Evolutionary conservation across 1,140 invertebrate species (phyloP).

Genomic region (Calosoma granatense): DNA sequence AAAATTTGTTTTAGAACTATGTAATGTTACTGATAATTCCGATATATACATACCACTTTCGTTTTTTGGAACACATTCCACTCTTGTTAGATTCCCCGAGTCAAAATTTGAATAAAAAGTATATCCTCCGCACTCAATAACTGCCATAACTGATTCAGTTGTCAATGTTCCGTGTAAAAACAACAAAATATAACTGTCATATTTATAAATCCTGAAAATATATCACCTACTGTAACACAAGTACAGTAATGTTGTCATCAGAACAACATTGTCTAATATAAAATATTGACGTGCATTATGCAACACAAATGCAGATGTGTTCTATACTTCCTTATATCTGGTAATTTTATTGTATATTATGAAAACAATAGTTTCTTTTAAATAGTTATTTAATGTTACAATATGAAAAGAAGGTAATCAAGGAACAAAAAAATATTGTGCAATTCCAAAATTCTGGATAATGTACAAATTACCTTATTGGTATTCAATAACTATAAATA

Average conservation of each 20-base stretch:
- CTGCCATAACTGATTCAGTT: conserved; percentile 29
- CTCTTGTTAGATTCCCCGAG: conserved; percentile 73
- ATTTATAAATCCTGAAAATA: not conserved
- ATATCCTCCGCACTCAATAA: conserved; percentile 50
- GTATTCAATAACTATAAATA: too few species aligned
- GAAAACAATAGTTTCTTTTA: too few species aligned
- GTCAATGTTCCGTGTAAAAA: not conserved
- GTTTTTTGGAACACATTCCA: conserved; percentile 49
- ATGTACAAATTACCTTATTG: too few species aligned
- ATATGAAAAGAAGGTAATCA: too few species aligned
- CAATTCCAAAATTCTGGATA: too few species aligned
- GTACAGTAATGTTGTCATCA: not conserved
- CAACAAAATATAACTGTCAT: not conserved
- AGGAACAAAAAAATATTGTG: too few species aligned
- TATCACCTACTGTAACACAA: not conserved
- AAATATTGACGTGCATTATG: not conserved
- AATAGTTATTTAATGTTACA: too few species aligned
- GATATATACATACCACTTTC: conserved; percentile 27
- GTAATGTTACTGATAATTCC: not conserved
- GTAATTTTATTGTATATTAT: too few species aligned
- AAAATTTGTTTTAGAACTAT: conserved; percentile 25
- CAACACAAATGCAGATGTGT: too few species aligned
- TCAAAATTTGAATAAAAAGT: conserved; percentile 74
- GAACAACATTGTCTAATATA: not conserved
- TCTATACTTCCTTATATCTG: too few species aligned